Evolutionary conservation across 2,797 vertebrate species (phyloP).

Genomic region (Cuculus canorus): DNA sequence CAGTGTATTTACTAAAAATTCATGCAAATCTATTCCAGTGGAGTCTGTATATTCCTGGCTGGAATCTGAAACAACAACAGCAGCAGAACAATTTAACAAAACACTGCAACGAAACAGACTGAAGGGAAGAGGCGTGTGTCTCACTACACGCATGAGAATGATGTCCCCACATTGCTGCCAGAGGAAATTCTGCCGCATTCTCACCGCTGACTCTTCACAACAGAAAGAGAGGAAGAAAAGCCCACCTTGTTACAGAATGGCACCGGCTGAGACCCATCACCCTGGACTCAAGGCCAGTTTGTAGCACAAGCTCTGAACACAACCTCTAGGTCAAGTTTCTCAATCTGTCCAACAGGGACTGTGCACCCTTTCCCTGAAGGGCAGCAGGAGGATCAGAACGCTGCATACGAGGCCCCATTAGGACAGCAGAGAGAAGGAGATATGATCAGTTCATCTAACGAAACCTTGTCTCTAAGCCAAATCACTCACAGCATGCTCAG

Average conservation of each 20-base stretch:
- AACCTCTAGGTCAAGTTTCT: background rate
- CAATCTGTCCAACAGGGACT: background rate
- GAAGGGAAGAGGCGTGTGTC: background rate
- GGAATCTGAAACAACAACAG: constrained; percentile 85
- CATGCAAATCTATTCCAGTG: constrained; percentile 98
- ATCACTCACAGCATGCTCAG: background rate
- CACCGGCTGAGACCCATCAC: background rate
- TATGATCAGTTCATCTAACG: background rate
- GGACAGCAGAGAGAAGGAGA: background rate
- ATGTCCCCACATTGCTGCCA: background rate
- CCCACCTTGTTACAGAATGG: background rate
- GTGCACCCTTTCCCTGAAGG: background rate
- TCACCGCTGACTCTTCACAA: background rate
- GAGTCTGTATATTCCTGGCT: constrained; percentile 99
- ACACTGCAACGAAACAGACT: background rate
- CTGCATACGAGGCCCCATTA: no score
- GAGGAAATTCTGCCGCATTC: background rate
- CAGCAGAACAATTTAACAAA: constrained; percentile 50
- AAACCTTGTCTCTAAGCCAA: background rate
- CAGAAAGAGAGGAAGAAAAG: background rate
- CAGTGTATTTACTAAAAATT: constrained; percentile 99
- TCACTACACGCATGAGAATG: background rate
- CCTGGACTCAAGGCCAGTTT: background rate
- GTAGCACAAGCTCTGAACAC: background rate
- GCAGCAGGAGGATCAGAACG: background rate